These are phyloP conservation scores for Lutjanus argentimaculatus DNA, from an alignment of 2,797 vertebrate species.

Conservation along the genomic window DNA sequence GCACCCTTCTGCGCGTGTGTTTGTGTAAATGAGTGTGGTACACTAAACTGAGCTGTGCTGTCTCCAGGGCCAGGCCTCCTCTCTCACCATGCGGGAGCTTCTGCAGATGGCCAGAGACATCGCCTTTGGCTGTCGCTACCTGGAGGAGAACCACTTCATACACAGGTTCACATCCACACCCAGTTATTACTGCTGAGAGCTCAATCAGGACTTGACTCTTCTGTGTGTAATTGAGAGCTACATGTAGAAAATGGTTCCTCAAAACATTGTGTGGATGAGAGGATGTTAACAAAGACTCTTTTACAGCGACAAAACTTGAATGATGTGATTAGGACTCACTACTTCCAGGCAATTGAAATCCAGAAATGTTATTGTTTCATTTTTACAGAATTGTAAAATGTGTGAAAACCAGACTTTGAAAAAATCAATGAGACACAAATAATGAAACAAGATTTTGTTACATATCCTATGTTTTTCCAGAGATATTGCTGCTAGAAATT, in stretches of 20 bases:
- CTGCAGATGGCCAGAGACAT: constrained; percentile 93
- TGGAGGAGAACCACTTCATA: constrained; percentile 96
- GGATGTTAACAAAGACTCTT: too few relatives aligned
- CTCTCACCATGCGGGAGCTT: constrained; percentile 91
- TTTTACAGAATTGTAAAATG: neutral
- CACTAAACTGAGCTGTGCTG: constrained; percentile 44
- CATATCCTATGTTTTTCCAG: constrained; percentile 77
- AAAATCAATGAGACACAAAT: neutral
- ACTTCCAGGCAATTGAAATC: neutral
- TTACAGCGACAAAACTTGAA: neutral
- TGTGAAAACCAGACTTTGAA: neutral
- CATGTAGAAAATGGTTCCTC: too few relatives aligned
- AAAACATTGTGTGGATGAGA: too few relatives aligned
- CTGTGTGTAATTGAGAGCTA: neutral
- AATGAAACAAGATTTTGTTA: constrained; percentile 4
- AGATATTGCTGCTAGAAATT: constrained; percentile 95
- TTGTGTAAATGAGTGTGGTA: neutral
- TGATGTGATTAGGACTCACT: neutral
- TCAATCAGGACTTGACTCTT: neutral
- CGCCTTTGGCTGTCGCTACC: constrained; percentile 92
- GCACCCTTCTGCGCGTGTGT: neutral
- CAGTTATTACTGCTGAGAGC: neutral
- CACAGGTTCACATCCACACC: constrained; percentile 73
- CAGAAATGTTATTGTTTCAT: too few relatives aligned
- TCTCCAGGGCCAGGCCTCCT: constrained; percentile 88